Evolutionary conservation across 2,113 vertebrate species (phyloP), one percentile per base, ranked within the genome.

Genomic region (Melozone crissalis): DNA sequence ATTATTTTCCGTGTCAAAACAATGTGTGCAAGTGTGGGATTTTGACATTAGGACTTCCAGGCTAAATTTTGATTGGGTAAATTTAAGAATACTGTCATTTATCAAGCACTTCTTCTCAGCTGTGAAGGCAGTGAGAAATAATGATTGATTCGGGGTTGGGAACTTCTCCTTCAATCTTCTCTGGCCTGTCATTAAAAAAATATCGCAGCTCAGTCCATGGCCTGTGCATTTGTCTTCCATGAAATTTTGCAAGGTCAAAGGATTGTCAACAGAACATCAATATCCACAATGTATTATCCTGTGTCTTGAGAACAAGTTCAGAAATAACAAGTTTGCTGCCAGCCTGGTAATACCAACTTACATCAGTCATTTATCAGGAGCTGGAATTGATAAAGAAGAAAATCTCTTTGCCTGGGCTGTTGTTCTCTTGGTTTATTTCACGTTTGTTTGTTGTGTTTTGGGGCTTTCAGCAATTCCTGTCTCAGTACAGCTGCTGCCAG

Each of bases 221-320:
- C 71, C 71, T 7, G 6, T 13, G 63, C 82, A 74, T 94, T 93
- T 74, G 51, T 93, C 94, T 94, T 41, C 71, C 43, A 11, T 15
- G 63, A 77, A 80, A 88, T 87, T 90, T 59, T 63, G 82, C 85
- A 91, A 86, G 91, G 92, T 96, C 90, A 77, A 44, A 80, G 90
- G 67, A 44, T 35, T 93, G 82, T 95, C 87, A 95, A 51, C 90
- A 62, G 26, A 49, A 51, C 87, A 83, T 94, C 94, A 91, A 79
- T 95, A 94, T 58, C 75, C 54, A 31, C 88, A 41, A 66, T 31
- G 12, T 13, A 80, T 96, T 71, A 33, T 43, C 22, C 65, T 55
- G 63, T 30, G 27, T 43, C 87, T 71, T 3, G 39, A 55, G 47
- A 88, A 73, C 66, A 35, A 63, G 84, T 27, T 66, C 84, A 83